phyloP scores from a whole-genome alignment of 2,797 vertebrate genomes.

The Ceyx erithaca region DNA sequence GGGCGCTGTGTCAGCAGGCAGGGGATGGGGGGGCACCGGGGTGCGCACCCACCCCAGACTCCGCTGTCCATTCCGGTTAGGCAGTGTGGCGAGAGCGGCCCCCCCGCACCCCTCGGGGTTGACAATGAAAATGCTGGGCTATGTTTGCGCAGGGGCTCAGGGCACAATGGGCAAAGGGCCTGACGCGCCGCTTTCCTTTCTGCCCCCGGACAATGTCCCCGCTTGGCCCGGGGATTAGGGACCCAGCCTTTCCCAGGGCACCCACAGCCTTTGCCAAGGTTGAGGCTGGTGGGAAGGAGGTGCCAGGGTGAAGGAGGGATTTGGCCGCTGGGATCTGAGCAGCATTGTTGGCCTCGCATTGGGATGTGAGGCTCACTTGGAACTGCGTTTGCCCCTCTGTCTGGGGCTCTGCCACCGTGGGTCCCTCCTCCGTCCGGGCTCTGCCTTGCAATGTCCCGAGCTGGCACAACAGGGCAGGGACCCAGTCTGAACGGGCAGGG shows the following conservation, averaged over 20 bases:
- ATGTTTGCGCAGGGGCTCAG: constrained; percentile 52
- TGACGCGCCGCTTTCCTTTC: constrained; percentile 77
- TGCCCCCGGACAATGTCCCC: constrained; percentile 43
- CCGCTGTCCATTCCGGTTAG: constrained; percentile 72
- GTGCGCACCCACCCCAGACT: constrained; percentile 13
- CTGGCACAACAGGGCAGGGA: background rate
- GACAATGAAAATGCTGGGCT: constrained; percentile 76
- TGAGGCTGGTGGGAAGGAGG: constrained; percentile 16
- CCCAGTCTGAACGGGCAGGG: background rate
- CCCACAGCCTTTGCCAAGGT: constrained; percentile 15
- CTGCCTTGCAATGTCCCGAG: accelerated
- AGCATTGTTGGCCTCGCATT: background rate
- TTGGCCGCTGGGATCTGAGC: background rate
- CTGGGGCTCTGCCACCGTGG: background rate
- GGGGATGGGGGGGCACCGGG: background rate
- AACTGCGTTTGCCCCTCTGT: background rate
- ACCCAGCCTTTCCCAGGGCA: constrained; percentile 64
- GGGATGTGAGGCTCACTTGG: background rate
- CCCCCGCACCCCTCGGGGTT: background rate
- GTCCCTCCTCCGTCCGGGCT: background rate
- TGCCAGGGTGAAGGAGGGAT: background rate
- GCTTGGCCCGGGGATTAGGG: constrained; percentile 67
- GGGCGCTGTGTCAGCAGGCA: constrained; percentile 90
- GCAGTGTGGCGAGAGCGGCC: constrained; percentile 60
- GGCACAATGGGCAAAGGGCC: constrained; percentile 59